phyloP scores from a whole-genome alignment of 2,797 vertebrate species.

The Ctenochaetus hawaiiensis region DNA sequence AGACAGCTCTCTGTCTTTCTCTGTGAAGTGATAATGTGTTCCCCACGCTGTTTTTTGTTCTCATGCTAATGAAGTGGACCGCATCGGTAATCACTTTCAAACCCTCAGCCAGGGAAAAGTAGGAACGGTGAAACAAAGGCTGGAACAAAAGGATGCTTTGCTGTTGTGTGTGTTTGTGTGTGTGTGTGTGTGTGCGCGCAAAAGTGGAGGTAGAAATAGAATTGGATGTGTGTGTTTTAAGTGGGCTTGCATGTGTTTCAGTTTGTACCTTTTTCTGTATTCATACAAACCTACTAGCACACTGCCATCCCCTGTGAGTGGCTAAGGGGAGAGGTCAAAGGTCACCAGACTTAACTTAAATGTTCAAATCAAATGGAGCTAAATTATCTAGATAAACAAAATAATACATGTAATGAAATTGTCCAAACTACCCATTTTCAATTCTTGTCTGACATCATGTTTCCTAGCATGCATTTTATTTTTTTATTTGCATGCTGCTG shows the following conservation, averaged over 20 bases:
- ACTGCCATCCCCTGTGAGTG: constrained; percentile 13
- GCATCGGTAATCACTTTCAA: constrained; percentile 85
- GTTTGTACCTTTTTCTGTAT: constrained; percentile 36
- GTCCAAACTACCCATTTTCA: constrained; percentile 12
- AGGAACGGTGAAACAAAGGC: constrained; percentile 79
- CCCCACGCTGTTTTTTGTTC: constrained; percentile 82
- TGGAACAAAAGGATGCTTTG: constrained; percentile 73
- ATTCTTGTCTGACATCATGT: constrained; percentile 19
- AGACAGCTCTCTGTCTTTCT: constrained; percentile 77
- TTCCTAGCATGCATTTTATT: constrained; percentile 53
- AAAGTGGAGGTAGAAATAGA: constrained; percentile 49
- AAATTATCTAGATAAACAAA: constrained; percentile 9
- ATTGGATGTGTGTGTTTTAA: constrained; percentile 43
- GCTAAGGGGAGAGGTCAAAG: constrained; percentile 58
- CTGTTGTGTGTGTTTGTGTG: constrained; percentile 37
- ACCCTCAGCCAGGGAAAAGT: constrained; percentile 79
- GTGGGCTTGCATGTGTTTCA: constrained; percentile 19
- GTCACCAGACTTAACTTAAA: constrained; percentile 41
- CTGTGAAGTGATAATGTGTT: constrained; percentile 87
- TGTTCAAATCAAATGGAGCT: constrained; percentile 24
- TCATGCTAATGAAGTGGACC: constrained; percentile 87
- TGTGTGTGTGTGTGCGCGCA: constrained; percentile 10
- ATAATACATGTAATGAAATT: constrained; percentile 14
- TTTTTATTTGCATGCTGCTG: no score
- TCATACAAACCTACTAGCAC: constrained; percentile 22